Base-by-base conservation (phyloP, 2,888 invertebrate genomes). In the Ephialtes manifestator region DNA sequence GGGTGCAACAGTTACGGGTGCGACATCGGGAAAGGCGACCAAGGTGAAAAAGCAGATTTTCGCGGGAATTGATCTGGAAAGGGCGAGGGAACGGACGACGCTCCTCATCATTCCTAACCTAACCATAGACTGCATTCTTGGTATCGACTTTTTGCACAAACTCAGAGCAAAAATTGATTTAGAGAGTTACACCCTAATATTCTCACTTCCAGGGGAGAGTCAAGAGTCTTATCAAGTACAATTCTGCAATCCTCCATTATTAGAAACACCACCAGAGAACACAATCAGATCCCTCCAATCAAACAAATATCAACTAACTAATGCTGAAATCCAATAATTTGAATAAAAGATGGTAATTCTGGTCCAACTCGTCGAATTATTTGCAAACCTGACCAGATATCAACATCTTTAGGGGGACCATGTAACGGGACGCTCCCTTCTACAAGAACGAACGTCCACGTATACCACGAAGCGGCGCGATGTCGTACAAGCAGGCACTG, bases 131-230 rank as follows among this genome's bases (percentile, higher is more conserved):
- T 51, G 65, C 0, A 55, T 1, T 5, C 3, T 77, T 0, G 24
- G 67, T 2, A 0, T 67, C 0, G 31, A 65, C 11, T 75, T 65
- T 5, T 13, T 75, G 10, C 63, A 75, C 7, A 75, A 75, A 51
- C 18, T 75, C 3, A 48, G 24, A 13, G 63, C 75, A 0, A 63
- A 58, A 63, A 75, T 75, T 13, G 63, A 75, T 15, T 13, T 75
- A n/a, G 63, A 75, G 5, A 20, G 15, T 0, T 18, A 53, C 2
- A 65, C 65, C 15, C 1, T 76, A 18, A 53, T 28, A 0, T 43
- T 51, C 35, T 51, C 65, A 18, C 0, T n/a, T 0, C 46, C 67
- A 0, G 24, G 20, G 2, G 4, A 46, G 4, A 11, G 20, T 2
- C 20, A 10, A 2, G 46, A 67, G 0, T 43, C 43, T 0, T 1